Base-by-base conservation (phyloP, 1,140 invertebrate genomes). In the Caenorhabditis briggsae region DNA sequence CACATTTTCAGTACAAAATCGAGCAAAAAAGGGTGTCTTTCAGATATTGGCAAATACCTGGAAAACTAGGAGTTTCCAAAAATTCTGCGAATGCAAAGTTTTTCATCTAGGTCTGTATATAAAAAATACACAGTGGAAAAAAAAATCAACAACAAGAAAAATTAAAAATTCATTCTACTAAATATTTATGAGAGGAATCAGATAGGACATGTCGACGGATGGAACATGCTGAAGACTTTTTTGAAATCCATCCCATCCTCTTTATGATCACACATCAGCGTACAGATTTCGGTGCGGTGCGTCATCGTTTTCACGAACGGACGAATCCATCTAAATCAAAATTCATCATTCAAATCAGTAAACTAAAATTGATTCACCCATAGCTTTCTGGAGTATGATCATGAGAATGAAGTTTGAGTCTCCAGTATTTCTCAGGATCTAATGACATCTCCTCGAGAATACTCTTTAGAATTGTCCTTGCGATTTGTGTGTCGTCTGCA, bases 401-500 rank as follows among this genome's bases (percentile, higher is more conserved):
- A 70, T 70, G 64, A 43, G 64, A 70, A 16, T 46, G n/a, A 14
- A 70, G 14, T 70, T 70, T 43, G 41, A 70, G 64, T 70, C 64
- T 70, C 64, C 64, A 70, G 16, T 70, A 70, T 8, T 70, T 70
- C 8, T 70, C 64, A 46, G 64, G 5, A n/a, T 70, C 41, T 33
- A 70, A n/a, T 46, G 64, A 43, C 33, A 70, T 70, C n/a, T 70
- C 64, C 41, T 70, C 64, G 0, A 70, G 64, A 70, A 70, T 70
- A 70, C 18, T 18, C 43, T 70, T 70, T 5, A 70, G 9, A 46
- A 70, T 70, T 18, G 33, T 70, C 18, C 64, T 33, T 6, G 64
- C 64, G 18, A 70, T 70, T 3, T 14, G 5, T 5, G 23, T 70
- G 6, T 70, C 41, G 46, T 70, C 41, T 43, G 64, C 64, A 46